Base-by-base conservation (phyloP, 1,140 invertebrate genomes). In the Stenopsyche tienmushanensis region DNA sequence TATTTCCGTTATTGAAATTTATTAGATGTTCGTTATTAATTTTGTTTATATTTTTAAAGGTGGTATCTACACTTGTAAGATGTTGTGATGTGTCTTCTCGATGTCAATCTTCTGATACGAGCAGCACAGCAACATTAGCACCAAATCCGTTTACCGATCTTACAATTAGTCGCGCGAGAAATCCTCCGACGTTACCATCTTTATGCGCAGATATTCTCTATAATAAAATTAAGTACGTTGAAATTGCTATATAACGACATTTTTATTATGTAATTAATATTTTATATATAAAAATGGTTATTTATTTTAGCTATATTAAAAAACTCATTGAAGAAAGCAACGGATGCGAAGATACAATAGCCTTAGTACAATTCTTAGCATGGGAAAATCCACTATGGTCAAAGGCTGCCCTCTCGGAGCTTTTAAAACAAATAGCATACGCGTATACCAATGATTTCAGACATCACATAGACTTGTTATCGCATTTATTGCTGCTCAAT, bases 361-460 rank as follows among this genome's bases (percentile, higher is more conserved):
- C 93, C 77, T 78, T 98, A 47, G 76, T 94, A 1, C 91, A 97
- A 80, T 98, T 93, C 77, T 91, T 94, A 74, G 94, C 91, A 72
- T 98, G 96, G 96, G 96, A 98, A 77, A 97, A 98, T 83, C 92
- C 93, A 15, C 88, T 91, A 65, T 94, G 97, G 76, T 97, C 94
- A 9, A 87, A 91, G 49, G 86, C 86, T 13, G 92, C 96, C 23
- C 83, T 98, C 3, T 89, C 88, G 42, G 96, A 98, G 82, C 78
- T 98, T 20, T 79, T 98, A 15, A 97, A 93, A 92, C 92, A 94
- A 73, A 92, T 97, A 74, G 92, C 93, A 0, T 97, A 93, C 76
- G 92, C 94, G 1, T 98, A 96, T 78, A 94, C 93, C 34, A 94
- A 97, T 75, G 96, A 98, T 75, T 81, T 98, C 67, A 84, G 93